Evolutionary conservation across 2,888 invertebrate genomes (phyloP), one percentile per base, ranked within the genome.

Genomic region (Aleiodes alternator): DNA sequence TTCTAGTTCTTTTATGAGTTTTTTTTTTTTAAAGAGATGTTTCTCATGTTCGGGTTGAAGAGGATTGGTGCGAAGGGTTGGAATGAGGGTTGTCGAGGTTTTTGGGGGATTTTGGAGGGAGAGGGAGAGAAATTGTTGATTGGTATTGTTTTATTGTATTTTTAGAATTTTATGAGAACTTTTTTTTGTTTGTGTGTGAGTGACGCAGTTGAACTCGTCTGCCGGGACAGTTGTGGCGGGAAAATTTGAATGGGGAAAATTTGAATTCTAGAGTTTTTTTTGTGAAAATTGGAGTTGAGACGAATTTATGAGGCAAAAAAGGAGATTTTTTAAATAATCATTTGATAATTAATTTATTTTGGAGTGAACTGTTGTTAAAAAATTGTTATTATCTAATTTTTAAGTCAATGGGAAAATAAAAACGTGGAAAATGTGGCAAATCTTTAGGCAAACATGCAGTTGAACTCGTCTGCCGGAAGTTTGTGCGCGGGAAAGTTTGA

Each of bases 141-240:
- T 14, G 14, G 48, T 16, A 64, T 64, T 64, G 64, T 64, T 64
- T 64, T 64, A 48, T 48, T 64, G 64, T 87, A 87, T 86, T 87
- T 87, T 87, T 87, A 86, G 86, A 82, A 80, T 64, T 64, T 64
- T 64, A 48, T 64, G 64, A 48, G 48, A 9, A 79, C 16, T 64
- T 61, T 64, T 64, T 61, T 64, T 43, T 80, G 84, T 43, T 34
- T 85, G 86, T 86, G 86, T 86, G 84, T 87, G 86, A 86, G 87
- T 86, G 86, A 85, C 86, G 87, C 86, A 86, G 85, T 87, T 82
- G 82, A 73, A 64, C 64, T 64, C 64, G 64, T 48, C 64, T 43
- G 43, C 14, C 50, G 50, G 50, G 51, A 68, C 6, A 16, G n/a
- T 51, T 68, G 68, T 82, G 83, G 76, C 76, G 76, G 76, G 76